phyloP scores from a whole-genome alignment of 2,888 invertebrate genomes.

The Polyommatus icarus region DNA sequence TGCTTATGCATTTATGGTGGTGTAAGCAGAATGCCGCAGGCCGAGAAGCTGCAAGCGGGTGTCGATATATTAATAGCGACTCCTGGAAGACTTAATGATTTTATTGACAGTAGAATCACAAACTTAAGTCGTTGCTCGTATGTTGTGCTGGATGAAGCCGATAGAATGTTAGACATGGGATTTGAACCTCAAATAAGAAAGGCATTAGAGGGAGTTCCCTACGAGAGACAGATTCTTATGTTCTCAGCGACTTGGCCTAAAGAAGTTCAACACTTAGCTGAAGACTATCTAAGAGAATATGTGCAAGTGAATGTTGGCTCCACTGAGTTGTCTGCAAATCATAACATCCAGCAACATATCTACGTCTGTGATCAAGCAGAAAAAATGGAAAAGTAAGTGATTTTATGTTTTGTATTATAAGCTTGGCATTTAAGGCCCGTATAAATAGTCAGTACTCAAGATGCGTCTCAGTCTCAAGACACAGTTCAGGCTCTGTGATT shows the following conservation, averaged over 20 bases:
- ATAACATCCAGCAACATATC: conserved; percentile 91
- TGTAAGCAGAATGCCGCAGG: conserved; percentile 85
- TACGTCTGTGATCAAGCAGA: conserved; percentile 91
- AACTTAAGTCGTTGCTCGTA: conserved; percentile 88
- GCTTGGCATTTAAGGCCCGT: no score
- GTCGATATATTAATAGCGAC: conserved; percentile 94
- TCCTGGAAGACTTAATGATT: conserved; percentile 92
- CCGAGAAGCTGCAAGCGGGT: conserved; percentile 83
- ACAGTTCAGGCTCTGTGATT: no score
- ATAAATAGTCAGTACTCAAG: no score
- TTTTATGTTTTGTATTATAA: background rate
- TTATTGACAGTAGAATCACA: conserved; percentile 86
- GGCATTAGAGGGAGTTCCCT: conserved; percentile 93
- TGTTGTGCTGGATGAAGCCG: conserved; percentile 93
- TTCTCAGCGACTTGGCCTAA: conserved; percentile 99
- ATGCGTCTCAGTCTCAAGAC: no score
- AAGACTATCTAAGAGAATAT: conserved; percentile 93
- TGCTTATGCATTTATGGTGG: conserved; percentile 94
- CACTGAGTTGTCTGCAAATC: conserved; percentile 91
- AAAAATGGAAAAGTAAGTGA: conserved; percentile 81
- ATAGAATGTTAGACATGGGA: conserved; percentile 98
- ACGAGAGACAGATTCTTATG: conserved; percentile 97
- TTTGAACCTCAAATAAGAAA: conserved; percentile 97
- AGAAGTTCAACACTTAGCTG: conserved; percentile 93
- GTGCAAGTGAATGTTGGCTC: conserved; percentile 96